Evolutionary conservation across 2,113 vertebrate genomes (phyloP).

Genomic region (Amphilophus citrinellus): DNA sequence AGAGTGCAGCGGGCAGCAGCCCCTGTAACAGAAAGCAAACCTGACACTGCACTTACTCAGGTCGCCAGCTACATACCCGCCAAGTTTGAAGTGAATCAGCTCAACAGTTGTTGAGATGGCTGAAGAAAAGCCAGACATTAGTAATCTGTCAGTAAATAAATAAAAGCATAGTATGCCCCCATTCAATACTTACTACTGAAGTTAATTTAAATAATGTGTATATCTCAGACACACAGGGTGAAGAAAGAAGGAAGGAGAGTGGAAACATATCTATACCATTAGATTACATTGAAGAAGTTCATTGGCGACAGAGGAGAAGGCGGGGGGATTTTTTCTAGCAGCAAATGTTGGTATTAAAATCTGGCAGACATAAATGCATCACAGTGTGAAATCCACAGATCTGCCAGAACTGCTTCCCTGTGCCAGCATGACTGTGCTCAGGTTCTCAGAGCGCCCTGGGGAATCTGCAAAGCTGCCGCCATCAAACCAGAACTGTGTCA

Average conservation of each 20-base stretch:
- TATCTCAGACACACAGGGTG: neutral
- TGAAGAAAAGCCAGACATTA: neutral
- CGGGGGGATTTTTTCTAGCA: slow-evolving; percentile 14
- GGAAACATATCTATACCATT: slow-evolving; percentile 14
- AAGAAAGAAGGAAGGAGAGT: neutral
- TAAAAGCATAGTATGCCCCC: neutral
- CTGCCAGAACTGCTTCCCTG: slow-evolving; percentile 15
- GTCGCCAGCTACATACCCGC: neutral
- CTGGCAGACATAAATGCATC: slow-evolving; percentile 48
- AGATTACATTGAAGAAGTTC: neutral
- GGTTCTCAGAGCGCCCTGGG: slow-evolving; percentile 54
- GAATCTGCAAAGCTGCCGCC: slow-evolving; percentile 55
- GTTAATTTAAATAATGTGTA: neutral
- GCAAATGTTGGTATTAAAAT: slow-evolving; percentile 52
- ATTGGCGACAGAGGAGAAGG: neutral
- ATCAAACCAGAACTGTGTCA: slow-evolving; percentile 65
- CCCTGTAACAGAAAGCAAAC: neutral
- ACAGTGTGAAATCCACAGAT: slow-evolving; percentile 48
- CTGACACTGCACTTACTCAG: neutral
- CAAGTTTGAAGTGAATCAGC: neutral
- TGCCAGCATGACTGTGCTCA: slow-evolving; percentile 31
- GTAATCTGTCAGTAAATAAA: neutral
- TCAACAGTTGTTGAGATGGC: neutral
- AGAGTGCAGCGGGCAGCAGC: neutral
- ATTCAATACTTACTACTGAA: neutral